Evolutionary conservation across 2,888 invertebrate genomes (phyloP).

Genomic region (Meghimatium bilineatum): DNA sequence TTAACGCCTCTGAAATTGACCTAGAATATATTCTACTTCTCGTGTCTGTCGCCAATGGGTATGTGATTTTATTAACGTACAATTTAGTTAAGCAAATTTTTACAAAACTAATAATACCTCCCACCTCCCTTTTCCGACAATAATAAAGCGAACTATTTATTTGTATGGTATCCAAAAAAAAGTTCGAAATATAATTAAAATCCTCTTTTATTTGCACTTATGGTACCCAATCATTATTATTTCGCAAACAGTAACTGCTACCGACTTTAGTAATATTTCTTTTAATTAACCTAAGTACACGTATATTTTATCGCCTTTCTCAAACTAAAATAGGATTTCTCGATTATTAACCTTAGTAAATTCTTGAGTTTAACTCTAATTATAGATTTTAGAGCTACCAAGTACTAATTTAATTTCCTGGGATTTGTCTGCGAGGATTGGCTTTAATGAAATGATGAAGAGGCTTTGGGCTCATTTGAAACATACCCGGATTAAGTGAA

Average conservation of each 20-base stretch:
- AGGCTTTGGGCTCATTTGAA: not conserved
- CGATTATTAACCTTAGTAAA: not conserved
- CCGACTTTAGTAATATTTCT: not conserved
- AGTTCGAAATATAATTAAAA: not conserved
- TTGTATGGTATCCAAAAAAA: not conserved
- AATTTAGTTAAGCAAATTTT: not conserved
- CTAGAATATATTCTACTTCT: not conserved
- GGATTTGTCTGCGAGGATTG: conserved; percentile 7
- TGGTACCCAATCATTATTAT: not conserved
- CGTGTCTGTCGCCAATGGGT: not conserved
- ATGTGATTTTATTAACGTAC: not conserved
- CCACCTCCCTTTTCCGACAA: not conserved
- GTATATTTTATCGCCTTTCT: not conserved
- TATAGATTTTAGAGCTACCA: not conserved
- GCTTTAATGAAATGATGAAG: conserved; percentile 20
- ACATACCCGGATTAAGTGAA: no score
- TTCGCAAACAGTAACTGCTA: not conserved
- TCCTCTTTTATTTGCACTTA: not conserved
- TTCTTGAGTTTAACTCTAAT: conserved; percentile 16
- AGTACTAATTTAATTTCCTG: conserved; percentile 21
- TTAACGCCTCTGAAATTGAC: not conserved
- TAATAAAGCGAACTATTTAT: not conserved
- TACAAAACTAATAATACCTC: not conserved
- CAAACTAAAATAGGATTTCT: conserved; percentile 1
- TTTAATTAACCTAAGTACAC: not conserved